Base-by-base conservation (phyloP, 2,113 vertebrate species). In the Pogonocichla stellata region DNA sequence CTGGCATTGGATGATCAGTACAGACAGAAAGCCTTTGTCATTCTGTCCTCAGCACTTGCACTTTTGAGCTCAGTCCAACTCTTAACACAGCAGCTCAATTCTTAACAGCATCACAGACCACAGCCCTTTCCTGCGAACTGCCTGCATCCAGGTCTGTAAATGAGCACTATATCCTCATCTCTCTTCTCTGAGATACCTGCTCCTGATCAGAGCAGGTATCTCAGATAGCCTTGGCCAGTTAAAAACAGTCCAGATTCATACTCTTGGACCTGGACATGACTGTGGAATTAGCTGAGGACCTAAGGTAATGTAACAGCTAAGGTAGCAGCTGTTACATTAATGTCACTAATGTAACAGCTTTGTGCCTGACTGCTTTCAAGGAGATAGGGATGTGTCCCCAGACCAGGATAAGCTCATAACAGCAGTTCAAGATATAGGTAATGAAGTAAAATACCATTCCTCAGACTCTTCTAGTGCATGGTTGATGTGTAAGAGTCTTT, bases 401-500 rank as follows among this genome's bases (percentile, higher is more conserved):
- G 31, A 70, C 8, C n/a, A 67, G 28, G 26, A 62, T 31, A 71
- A 60, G 56, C 34, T 56, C 28, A 17, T 54, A 56, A 79, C 7
- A 60, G 40, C 40, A 51, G 25, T 62, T 92, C 25, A 58, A 19
- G 75, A 45, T 43, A 28, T 33, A 65, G 53, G 11, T 31, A 71
- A 25, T 79, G 53, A 84, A 86, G 84, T 67, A 33, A 87, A 91
- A 74, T 42, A 36, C 43, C 56, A 45, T 72, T 94, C 50, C n/a
- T 69, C 54, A 45, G 7, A 33, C 8, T 8, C 80, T 69, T 75
- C 71, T 40, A 48, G 60, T 34, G 18, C 24, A 20, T 79, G 60
- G 22, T 51, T 84, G 84, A 77, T 47, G 20, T 73, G 40, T 54
- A 65, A 80, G 58, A 72, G 80, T 82, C 81, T 86, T 94, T 75